phyloP scores from a whole-genome alignment of 2,888 invertebrate species.

The Drosophila neoperkinsi region DNA sequence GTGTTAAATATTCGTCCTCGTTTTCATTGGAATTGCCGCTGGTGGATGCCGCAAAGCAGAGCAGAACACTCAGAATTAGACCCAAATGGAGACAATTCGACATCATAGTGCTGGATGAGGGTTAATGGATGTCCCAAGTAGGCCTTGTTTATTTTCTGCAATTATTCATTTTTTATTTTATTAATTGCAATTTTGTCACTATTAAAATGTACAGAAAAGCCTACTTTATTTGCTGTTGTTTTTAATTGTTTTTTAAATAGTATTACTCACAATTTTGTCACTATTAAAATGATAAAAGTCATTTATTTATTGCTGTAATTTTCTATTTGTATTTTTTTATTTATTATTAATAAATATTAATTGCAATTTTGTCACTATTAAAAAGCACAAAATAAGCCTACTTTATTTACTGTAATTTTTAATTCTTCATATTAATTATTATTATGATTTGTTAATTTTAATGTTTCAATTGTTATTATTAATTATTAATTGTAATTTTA shows the following conservation, averaged over 20 bases:
- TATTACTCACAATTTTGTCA: background rate
- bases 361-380: background rate
- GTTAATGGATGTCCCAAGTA: conserved; percentile 4
- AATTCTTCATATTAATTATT: background rate
- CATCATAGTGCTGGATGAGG: conserved; percentile 30
- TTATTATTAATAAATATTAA: background rate
- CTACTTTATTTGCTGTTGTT: background rate
- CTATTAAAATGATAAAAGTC: background rate
- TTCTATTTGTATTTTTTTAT: background rate
- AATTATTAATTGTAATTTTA: background rate
- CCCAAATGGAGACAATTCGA: conserved; percentile 21
- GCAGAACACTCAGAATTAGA: conserved; percentile 20
- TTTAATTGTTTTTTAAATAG: background rate
- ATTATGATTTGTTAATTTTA: background rate
- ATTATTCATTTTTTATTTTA: background rate
- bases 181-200: background rate
- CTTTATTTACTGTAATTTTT: background rate
- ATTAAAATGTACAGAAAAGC: background rate
- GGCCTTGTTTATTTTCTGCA: conserved; percentile 14
- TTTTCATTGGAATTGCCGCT: conserved; percentile 76
- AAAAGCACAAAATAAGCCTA: background rate
- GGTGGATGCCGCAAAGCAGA: conserved; percentile 23
- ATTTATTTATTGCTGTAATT: background rate
- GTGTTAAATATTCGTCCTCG: conserved; percentile 83
- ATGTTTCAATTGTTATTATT: background rate